phyloP scores from a whole-genome alignment of 2,888 invertebrate genomes.

The Scotopteryx bipunctaria region DNA sequence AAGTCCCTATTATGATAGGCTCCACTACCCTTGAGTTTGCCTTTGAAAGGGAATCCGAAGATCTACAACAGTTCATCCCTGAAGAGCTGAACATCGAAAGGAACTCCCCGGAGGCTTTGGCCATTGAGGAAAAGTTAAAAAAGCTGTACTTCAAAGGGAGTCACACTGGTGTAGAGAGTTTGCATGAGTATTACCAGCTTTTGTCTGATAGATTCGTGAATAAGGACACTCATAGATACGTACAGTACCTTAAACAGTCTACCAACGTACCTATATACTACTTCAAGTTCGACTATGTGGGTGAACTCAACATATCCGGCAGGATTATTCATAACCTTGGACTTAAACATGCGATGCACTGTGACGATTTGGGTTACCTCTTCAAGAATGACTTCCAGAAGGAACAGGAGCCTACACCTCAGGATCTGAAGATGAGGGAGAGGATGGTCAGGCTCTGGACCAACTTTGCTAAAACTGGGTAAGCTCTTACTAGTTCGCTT shows the following conservation, averaged over 20 bases:
- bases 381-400: slow-evolving; percentile 64
- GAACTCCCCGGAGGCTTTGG: slow-evolving; percentile 57
- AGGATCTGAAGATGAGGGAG: slow-evolving; percentile 70
- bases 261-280: slow-evolving; percentile 67
- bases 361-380: slow-evolving; percentile 69
- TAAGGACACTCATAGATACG: slow-evolving; percentile 61
- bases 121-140: slow-evolving; percentile 59
- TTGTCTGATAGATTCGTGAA: slow-evolving; percentile 62
- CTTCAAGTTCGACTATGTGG: slow-evolving; percentile 73
- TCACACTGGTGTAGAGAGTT: slow-evolving; percentile 50
- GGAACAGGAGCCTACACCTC: slow-evolving; percentile 57
- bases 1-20: slow-evolving; percentile 70
- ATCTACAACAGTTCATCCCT: slow-evolving; percentile 64
- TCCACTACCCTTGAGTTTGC: slow-evolving; percentile 59
- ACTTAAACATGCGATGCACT: slow-evolving; percentile 58
- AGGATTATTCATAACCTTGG: slow-evolving; percentile 44
- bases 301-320: slow-evolving; percentile 59
- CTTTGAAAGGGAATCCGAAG: slow-evolving; percentile 49
- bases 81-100: slow-evolving; percentile 57
- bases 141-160: slow-evolving; percentile 61
- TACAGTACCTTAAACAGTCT: slow-evolving; percentile 62
- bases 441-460: slow-evolving; percentile 72
- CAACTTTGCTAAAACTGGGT: slow-evolving; percentile 78
- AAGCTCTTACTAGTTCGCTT: slow-evolving; percentile 44
- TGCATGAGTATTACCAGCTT: slow-evolving; percentile 59